Evolutionary conservation across 2,888 invertebrate genomes (phyloP), one percentile per base, ranked within the genome.

Genomic region (Melanargia galathea): DNA sequence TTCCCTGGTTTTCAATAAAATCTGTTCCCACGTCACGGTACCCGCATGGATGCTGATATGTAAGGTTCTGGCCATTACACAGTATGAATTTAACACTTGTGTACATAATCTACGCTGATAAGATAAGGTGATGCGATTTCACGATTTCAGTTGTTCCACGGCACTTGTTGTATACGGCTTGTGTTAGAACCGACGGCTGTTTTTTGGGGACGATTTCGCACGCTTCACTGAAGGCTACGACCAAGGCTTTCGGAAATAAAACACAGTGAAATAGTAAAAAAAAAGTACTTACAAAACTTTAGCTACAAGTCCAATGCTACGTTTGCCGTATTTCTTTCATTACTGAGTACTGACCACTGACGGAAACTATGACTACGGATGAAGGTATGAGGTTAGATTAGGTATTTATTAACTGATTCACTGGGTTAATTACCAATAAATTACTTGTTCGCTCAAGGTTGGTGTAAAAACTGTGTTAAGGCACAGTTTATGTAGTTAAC

Each of bases 91-190:
- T 78, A 74, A 82, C 88, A 87, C 87, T 87, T 88, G 90, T 86
- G 83, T 84, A 89, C 87, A 89, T 86, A 89, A 86, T 90, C 88
- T 87, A 76, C 71, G 69, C 65, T 80, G 90, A 90, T 90, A 90
- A 90, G 90, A 90, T 90, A 86, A 78, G 70, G 57, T 58, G 46
- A 58, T 58, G 58, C 65, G 64, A 64, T 68, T 63, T 55, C 45
- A 18, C 30, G 68, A 66, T 66, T 71, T 73, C 71, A 75, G 72
- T 74, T 68, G 66, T 72, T 71, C 65, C 52, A 68, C 70, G 62
- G 58, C 69, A 59, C 59, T 64, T 48, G 65, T 63, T 64, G 65
- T 60, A 62, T 59, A 48, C 60, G 57, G 66, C 63, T 35, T 49
- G 64, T 45, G 63, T 62, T 55, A 61, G 38, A 22, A 63, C 56